Evolutionary conservation across 2,888 invertebrate genomes (phyloP).

Genomic region (Sceliomorpha sp.): DNA sequence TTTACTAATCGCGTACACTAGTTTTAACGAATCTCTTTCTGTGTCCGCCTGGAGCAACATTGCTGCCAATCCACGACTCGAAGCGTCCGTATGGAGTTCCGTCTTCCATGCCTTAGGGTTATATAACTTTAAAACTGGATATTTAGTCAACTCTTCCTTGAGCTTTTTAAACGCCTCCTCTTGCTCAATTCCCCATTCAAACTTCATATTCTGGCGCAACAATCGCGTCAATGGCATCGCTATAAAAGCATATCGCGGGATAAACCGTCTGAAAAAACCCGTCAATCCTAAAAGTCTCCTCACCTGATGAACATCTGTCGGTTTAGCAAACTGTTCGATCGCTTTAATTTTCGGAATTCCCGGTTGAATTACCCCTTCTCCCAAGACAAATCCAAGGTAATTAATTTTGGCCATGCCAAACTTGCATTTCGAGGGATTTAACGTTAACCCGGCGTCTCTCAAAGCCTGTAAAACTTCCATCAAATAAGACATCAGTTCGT

Average conservation of each 20-base stretch:
- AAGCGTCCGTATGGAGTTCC: conserved; percentile 41
- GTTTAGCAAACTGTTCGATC: too few species aligned
- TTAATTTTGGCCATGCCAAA: too few species aligned
- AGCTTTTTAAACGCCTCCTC: conserved; percentile 9
- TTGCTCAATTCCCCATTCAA: conserved; percentile 6
- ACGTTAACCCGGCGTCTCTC: too few species aligned
- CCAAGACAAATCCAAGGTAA: too few species aligned
- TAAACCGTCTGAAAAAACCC: conserved; percentile 10
- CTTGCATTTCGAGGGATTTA: too few species aligned
- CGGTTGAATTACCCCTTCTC: too few species aligned
- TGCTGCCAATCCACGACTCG: conserved; percentile 18
- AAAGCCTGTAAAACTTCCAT: too few species aligned
- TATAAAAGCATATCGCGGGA: neutral
- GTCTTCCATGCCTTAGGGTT: conserved; percentile 12
- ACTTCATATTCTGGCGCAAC: neutral
- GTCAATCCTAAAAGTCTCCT: too few species aligned
- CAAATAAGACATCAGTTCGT: too few species aligned
- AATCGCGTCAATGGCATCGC: neutral
- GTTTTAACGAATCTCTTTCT: neutral
- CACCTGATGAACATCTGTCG: too few species aligned
- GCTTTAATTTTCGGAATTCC: too few species aligned
- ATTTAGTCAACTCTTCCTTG: conserved; percentile 10
- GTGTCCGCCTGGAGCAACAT: conserved; percentile 24
- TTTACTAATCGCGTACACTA: conserved; percentile 32
- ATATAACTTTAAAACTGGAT: conserved; percentile 19